phyloP scores from a whole-genome alignment of 2,888 invertebrate species.

The Linnaemya vulpina region DNA sequence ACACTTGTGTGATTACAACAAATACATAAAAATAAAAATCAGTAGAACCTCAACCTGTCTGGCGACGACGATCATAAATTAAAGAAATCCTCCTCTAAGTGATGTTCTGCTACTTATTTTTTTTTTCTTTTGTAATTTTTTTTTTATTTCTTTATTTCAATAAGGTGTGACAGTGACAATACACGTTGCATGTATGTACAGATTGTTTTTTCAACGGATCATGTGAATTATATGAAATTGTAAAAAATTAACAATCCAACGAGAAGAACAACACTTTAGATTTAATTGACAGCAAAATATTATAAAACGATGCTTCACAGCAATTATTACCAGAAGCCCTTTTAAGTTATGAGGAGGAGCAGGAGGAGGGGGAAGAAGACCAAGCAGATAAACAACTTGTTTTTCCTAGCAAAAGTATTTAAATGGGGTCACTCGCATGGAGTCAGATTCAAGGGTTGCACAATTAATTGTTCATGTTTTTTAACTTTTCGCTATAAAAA shows the following conservation, averaged over 20 bases:
- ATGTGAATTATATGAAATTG: slow-evolving; percentile 20
- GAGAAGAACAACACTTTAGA: neutral
- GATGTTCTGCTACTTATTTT: neutral
- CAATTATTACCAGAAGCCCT: too few species aligned
- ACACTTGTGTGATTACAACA: slow-evolving; percentile 7
- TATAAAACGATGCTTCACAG: too few species aligned
- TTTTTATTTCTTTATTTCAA: neutral
- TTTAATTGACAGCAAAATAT: neutral
- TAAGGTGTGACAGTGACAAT: slow-evolving; percentile 43
- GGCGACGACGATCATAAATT: slow-evolving; percentile 9
- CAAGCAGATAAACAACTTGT: too few species aligned
- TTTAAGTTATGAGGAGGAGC: too few species aligned
- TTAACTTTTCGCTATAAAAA: too few species aligned
- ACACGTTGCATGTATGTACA: neutral
- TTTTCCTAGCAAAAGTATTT: too few species aligned
- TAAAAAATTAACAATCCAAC: slow-evolving; percentile 10
- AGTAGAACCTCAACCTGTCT: slow-evolving; percentile 44
- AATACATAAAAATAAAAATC: slow-evolving; percentile 5
- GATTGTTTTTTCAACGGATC: slow-evolving; percentile 21
- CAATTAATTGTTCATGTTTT: too few species aligned
- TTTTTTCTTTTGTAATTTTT: too few species aligned
- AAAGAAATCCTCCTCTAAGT: neutral
- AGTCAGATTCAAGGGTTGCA: too few species aligned
- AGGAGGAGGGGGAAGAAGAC: too few species aligned
- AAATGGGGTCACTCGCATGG: too few species aligned